Percentiles rank a stretch among this genome's conserved stretches.
phyloP scores from a whole-genome alignment of 2,797 vertebrate genomes.

The Melanotaenia nigrans region DNA sequence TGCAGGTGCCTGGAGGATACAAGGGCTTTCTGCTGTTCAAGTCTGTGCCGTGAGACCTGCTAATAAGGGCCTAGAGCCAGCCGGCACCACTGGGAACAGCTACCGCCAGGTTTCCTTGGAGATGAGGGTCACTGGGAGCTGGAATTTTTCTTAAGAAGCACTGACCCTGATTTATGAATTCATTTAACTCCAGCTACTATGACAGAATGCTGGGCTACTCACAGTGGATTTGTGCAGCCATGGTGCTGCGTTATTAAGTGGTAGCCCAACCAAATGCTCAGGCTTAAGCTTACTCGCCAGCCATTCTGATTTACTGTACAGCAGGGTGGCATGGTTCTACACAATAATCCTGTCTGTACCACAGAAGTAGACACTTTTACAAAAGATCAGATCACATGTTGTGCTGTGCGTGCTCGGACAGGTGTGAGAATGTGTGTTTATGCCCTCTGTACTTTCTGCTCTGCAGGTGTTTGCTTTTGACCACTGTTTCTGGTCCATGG shows the following conservation, averaged over 20 bases:
- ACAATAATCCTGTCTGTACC: conserved; percentile 39
- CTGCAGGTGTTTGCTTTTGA: conserved; percentile 97
- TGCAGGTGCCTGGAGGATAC: conserved; percentile 67
- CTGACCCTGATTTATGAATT: conserved; percentile 84
- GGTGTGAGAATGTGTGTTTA: conserved; percentile 52
- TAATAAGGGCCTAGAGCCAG: conserved; percentile 59
- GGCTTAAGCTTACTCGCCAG: conserved; percentile 46
- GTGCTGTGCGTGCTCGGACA: conserved; percentile 53
- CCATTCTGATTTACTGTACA: conserved; percentile 56
- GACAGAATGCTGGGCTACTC: conserved; percentile 54
- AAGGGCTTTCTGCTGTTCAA: conserved; percentile 59
- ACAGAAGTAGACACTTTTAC: conserved; percentile 17
- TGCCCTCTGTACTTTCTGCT: conserved; percentile 48
- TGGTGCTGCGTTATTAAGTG: conserved; percentile 45
- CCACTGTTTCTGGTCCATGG: conserved; percentile 99
- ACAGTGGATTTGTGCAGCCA: conserved; percentile 56
- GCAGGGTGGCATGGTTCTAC: conserved; percentile 19
- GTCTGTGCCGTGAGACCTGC: conserved; percentile 45
- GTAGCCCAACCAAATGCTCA: conserved; percentile 49
- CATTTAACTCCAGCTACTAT: conserved; percentile 67
- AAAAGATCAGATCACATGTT: conserved; percentile 27
- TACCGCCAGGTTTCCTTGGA: conserved; percentile 72
- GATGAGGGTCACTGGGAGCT: conserved; percentile 71
- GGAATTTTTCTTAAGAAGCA: conserved; percentile 74
- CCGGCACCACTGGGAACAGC: conserved; percentile 34